Evolutionary conservation across 2,888 invertebrate species (phyloP).

Genomic region (Unio delphinus): DNA sequence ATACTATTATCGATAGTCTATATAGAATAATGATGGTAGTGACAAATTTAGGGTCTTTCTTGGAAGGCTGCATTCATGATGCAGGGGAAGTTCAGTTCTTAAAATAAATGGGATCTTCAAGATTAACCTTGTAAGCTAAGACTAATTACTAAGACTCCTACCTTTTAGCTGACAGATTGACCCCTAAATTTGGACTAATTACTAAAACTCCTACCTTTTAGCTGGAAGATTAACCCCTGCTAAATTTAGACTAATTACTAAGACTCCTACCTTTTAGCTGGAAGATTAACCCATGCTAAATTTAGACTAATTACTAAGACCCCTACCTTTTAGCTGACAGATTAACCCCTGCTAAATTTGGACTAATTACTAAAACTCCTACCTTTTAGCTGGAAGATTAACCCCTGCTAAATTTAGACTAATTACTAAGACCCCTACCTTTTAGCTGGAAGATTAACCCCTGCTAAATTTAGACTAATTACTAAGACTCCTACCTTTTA

Average conservation of each 20-base stretch:
- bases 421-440: conserved; percentile 71
- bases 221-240: conserved; percentile 98
- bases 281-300: conserved; percentile 85
- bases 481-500: conserved; percentile 74
- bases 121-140: too few species aligned
- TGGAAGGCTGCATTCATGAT: too few species aligned
- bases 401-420: conserved; percentile 77
- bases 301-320: background rate
- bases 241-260: too few species aligned
- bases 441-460: conserved; percentile 95
- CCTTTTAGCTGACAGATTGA: conserved; percentile 93
- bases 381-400: conserved; percentile 91
- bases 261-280: conserved; percentile 81
- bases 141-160: conserved; percentile 16
- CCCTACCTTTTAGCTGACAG: conserved; percentile 85
- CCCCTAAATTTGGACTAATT: conserved; percentile 72
- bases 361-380: background rate
- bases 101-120: too few species aligned
- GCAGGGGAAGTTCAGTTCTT: too few species aligned
- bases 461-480: conserved; percentile 75
- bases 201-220: conserved; percentile 74
- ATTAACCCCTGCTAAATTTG: conserved; percentile 82
- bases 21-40: too few species aligned
- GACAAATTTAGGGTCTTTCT: too few species aligned
- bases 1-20: too few species aligned